These are phyloP conservation scores for Tetragnatha montana DNA, from an alignment of 2,888 invertebrate species.

Conservation along the genomic window DNA sequence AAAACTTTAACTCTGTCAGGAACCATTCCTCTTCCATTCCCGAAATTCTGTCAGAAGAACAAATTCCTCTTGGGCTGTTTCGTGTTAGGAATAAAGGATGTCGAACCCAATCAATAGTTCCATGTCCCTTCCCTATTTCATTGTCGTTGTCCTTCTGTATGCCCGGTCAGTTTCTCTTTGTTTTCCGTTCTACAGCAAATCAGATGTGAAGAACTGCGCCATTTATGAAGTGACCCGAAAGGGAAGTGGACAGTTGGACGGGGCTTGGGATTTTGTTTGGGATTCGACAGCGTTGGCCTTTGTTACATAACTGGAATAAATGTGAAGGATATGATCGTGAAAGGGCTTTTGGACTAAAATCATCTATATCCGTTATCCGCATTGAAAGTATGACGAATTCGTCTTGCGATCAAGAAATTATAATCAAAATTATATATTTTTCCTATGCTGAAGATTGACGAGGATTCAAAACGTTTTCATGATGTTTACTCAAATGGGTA, in stretches of 20 bases:
- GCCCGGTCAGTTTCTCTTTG: slow-evolving; percentile 27
- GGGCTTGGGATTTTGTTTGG: too few species aligned
- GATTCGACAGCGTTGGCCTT: too few species aligned
- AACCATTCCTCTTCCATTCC: not conserved
- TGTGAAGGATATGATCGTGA: too few species aligned
- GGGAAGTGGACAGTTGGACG: not conserved
- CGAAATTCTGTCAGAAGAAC: slow-evolving; percentile 12
- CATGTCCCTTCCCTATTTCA: not conserved
- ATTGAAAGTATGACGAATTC: too few species aligned
- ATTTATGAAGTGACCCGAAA: not conserved
- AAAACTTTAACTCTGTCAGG: slow-evolving; percentile 7
- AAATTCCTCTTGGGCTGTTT: slow-evolving; percentile 36
- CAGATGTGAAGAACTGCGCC: not conserved
- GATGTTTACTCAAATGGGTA: too few species aligned
- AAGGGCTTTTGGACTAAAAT: too few species aligned
- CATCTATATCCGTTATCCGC: too few species aligned
- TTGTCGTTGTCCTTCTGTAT: not conserved
- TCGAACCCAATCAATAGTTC: slow-evolving; percentile 31
- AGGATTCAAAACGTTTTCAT: too few species aligned
- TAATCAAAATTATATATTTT: too few species aligned
- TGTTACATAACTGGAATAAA: too few species aligned
- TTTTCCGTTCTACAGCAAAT: slow-evolving; percentile 6
- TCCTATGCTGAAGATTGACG: too few species aligned
- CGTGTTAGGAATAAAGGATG: slow-evolving; percentile 49
- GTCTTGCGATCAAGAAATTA: too few species aligned